Conservation (phyloP, 2,113 vertebrate species). For the Eclectus roratus region DNA sequence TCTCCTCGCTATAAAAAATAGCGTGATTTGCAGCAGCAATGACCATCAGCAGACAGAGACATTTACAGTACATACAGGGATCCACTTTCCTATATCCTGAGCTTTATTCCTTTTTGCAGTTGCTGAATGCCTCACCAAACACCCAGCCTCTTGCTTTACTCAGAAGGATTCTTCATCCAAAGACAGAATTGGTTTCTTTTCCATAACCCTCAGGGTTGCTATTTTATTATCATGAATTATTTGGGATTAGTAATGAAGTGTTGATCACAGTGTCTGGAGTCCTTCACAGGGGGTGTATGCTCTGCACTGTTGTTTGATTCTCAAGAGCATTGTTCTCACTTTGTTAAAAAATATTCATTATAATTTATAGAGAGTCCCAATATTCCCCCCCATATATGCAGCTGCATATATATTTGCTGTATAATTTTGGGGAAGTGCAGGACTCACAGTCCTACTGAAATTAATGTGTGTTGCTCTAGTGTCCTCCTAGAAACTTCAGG, state of each 20-base stretch:
- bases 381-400: not conserved
- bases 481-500: not conserved
- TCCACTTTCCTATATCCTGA: not conserved
- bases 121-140: not conserved
- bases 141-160: not conserved
- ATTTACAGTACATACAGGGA: not conserved
- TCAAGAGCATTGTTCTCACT: not conserved
- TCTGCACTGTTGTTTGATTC: not conserved
- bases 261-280: not conserved
- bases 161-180: not conserved
- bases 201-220: not conserved
- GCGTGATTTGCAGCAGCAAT: constrained; percentile 16
- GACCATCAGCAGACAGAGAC: not conserved
- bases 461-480: not conserved
- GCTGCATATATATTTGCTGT: not conserved
- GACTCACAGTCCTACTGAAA: not conserved
- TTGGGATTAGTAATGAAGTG: not conserved
- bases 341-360: not conserved
- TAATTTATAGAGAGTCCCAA: not conserved
- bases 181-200: not conserved
- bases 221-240: constrained; percentile 15
- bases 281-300: not conserved
- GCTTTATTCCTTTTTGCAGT: not conserved
- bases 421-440: not conserved
- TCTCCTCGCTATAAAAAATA: not conserved